phyloP scores from a whole-genome alignment of 2,888 invertebrate genomes.

The Acutogordius australiensis region DNA sequence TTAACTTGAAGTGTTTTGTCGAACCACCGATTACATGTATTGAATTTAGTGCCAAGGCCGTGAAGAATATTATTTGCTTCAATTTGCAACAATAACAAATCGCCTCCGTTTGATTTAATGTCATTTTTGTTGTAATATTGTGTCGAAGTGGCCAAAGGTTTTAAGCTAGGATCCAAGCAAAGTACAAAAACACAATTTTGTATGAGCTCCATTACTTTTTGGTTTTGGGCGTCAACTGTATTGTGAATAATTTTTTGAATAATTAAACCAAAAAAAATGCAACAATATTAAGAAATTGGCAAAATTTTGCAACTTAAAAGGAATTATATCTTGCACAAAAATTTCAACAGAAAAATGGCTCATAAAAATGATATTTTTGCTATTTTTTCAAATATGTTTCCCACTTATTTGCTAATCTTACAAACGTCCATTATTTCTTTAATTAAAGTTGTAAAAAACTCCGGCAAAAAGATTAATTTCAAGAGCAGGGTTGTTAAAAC shows the following conservation, averaged over 20 bases:
- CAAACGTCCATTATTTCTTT: too few species aligned
- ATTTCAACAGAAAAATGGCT: too few species aligned
- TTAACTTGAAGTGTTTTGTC: slow-evolving; percentile 68
- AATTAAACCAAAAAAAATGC: too few species aligned
- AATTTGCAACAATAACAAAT: neutral
- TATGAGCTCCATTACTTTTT: neutral
- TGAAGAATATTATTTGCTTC: slow-evolving; percentile 36
- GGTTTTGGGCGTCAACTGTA: neutral
- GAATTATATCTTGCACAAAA: neutral
- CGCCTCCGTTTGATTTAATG: neutral
- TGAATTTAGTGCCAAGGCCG: slow-evolving; percentile 41
- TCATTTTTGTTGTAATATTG: too few species aligned
- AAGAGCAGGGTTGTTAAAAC: too few species aligned
- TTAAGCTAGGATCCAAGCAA: neutral
- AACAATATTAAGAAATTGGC: too few species aligned
- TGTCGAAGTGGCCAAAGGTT: too few species aligned
- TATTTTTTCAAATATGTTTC: too few species aligned
- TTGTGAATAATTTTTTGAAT: too few species aligned
- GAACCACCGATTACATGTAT: slow-evolving; percentile 66
- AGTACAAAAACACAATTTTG: neutral
- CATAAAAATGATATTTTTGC: too few species aligned
- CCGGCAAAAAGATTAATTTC: neutral
- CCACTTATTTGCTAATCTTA: too few species aligned
- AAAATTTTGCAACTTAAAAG: neutral
- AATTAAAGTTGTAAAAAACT: neutral